phyloP scores from a whole-genome alignment of 2,113 vertebrate species.

The Brachypodius melanocephalos region DNA sequence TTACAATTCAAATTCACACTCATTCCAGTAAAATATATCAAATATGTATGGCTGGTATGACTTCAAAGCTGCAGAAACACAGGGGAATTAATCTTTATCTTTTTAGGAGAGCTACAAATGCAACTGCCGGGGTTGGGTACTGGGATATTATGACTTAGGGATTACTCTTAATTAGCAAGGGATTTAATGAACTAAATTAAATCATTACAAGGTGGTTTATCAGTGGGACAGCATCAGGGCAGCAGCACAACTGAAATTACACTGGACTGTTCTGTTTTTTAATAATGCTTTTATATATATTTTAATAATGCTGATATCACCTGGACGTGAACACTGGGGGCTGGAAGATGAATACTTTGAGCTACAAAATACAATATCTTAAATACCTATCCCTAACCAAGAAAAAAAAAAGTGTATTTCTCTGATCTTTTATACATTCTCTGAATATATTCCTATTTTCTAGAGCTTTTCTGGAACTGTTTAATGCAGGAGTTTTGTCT shows the following conservation, averaged over 20 bases:
- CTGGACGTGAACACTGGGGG: not conserved
- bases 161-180: constrained; percentile 8
- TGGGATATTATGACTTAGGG: not conserved
- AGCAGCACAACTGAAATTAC: not conserved
- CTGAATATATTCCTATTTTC: not conserved
- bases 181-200: not conserved
- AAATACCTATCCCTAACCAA: not conserved
- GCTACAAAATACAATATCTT: not conserved
- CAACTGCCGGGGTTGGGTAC: not conserved
- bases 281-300: too few relatives aligned
- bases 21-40: not conserved
- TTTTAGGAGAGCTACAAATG: not conserved
- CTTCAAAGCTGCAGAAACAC: not conserved
- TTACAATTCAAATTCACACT: not conserved
- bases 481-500: not conserved
- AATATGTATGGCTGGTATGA: not conserved
- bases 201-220: not conserved
- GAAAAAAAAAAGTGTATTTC: fast-evolving
- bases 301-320: not conserved
- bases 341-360: not conserved
- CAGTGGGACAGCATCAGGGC: not conserved
- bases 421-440: not conserved
- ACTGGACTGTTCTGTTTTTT: not conserved
- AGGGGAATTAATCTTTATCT: not conserved
- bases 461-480: not conserved